Conservation (phyloP, 53 echinoderm and acorn worm genomes). For the Antedon mediterranea region DNA sequence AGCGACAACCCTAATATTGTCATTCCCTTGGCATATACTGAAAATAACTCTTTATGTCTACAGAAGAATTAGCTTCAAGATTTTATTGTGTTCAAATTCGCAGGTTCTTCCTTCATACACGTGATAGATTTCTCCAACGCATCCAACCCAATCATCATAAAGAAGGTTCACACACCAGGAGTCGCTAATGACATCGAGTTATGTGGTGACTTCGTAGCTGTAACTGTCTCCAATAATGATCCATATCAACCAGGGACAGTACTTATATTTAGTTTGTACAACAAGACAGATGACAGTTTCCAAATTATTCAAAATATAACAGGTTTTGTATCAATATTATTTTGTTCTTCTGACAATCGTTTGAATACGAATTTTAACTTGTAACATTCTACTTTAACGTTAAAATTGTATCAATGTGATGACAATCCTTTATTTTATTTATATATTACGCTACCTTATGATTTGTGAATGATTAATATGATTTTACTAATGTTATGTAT, state of each 20-base stretch:
- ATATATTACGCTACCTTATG: too few relatives aligned
- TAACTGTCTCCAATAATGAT: slow-evolving; percentile 21
- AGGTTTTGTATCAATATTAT: slow-evolving; percentile 2
- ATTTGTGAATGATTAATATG: too few relatives aligned
- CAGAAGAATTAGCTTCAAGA: too few relatives aligned
- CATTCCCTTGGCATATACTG: too few relatives aligned
- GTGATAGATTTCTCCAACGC: slow-evolving; percentile 29
- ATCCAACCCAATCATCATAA: slow-evolving; percentile 11
- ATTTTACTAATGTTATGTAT: too few relatives aligned
- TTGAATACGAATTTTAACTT: too few relatives aligned
- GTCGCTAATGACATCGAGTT: slow-evolving; percentile 58
- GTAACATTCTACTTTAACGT: too few relatives aligned
- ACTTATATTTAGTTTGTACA: slow-evolving; percentile 8
- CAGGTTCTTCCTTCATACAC: slow-evolving; percentile 49
- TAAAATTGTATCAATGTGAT: too few relatives aligned
- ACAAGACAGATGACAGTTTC: not conserved
- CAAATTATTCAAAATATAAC: not conserved
- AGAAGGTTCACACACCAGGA: not conserved
- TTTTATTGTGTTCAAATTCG: not conserved
- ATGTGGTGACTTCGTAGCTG: slow-evolving; percentile 36
- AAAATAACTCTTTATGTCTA: too few relatives aligned
- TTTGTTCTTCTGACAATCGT: not conserved
- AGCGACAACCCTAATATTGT: too few relatives aligned
- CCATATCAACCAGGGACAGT: slow-evolving; percentile 27
- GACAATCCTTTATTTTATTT: too few relatives aligned